Conservation (phyloP, 1,140 invertebrate species). For the Camponotus floridanus region DNA sequence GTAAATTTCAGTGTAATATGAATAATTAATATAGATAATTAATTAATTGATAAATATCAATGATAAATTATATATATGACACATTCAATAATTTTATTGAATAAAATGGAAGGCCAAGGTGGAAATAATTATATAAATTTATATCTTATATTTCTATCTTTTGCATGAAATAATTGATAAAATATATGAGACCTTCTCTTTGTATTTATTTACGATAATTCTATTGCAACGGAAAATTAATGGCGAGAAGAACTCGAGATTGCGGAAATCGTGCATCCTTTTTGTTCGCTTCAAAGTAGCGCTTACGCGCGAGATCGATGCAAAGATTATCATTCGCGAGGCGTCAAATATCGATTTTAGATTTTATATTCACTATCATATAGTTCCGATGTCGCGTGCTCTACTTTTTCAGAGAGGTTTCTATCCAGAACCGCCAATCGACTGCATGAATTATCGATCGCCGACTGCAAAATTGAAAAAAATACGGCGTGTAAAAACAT, state of each 20-base stretch:
- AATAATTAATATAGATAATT: neutral
- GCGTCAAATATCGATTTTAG: slow-evolving; percentile 71
- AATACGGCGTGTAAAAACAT: neutral
- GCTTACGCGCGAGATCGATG: slow-evolving; percentile 44
- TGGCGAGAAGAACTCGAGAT: slow-evolving; percentile 7
- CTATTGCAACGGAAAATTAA: slow-evolving; percentile 32
- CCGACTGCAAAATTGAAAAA: slow-evolving; percentile 39
- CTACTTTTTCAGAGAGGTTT: slow-evolving; percentile 60
- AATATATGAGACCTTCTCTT: slow-evolving; percentile 5
- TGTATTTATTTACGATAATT: neutral
- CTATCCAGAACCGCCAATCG: slow-evolving; percentile 55
- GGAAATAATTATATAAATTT: neutral
- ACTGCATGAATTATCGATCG: slow-evolving; percentile 67
- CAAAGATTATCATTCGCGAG: slow-evolving; percentile 46
- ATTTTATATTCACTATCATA: slow-evolving; percentile 63
- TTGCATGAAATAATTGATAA: neutral
- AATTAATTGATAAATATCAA: too few relatives aligned
- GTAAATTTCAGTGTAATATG: neutral
- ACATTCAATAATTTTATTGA: neutral
- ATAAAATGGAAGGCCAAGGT: too few relatives aligned
- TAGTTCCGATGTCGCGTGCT: slow-evolving; percentile 52
- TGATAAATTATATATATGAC: neutral
- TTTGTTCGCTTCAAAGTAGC: slow-evolving; percentile 32
- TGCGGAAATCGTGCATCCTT: slow-evolving; percentile 21
- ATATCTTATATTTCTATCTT: neutral